These are phyloP conservation scores for Neodiprion lecontei DNA, from an alignment of 1,140 invertebrate genomes.

Conservation along the genomic window DNA sequence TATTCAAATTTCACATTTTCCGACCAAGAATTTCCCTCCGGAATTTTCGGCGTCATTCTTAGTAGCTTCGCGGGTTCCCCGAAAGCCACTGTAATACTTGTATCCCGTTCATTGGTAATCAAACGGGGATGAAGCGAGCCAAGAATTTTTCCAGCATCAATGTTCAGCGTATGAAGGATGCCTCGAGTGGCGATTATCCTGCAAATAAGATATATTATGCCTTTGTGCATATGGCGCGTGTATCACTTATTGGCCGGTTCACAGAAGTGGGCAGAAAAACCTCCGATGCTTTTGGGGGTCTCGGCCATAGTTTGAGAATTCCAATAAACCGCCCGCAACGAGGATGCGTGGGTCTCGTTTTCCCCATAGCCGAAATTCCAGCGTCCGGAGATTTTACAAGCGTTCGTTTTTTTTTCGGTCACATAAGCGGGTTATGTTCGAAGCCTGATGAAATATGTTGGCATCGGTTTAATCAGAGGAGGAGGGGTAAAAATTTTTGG, in stretches of 20 bases:
- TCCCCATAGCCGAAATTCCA: background rate
- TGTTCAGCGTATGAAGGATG: no score
- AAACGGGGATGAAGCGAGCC: no score
- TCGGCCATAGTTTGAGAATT: background rate
- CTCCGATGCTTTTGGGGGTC: background rate
- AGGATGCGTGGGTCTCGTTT: background rate
- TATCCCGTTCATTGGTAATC: no score
- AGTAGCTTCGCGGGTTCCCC: no score
- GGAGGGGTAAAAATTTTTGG: no score
- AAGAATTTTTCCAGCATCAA: no score
- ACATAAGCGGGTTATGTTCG: background rate
- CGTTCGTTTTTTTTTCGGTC: background rate
- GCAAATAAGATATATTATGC: background rate
- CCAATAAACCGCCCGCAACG: background rate
- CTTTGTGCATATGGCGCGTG: background rate
- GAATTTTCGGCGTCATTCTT: no score
- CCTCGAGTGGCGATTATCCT: background rate
- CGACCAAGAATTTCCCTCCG: background rate
- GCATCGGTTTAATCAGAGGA: no score
- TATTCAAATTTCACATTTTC: background rate
- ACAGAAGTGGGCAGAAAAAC: background rate
- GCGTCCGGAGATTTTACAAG: background rate
- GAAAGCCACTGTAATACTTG: no score
- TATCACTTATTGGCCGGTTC: background rate
- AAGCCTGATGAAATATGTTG: background rate